Conservation (phyloP, 2,797 vertebrate species). For the Phrynocephalus vlangalii region DNA sequence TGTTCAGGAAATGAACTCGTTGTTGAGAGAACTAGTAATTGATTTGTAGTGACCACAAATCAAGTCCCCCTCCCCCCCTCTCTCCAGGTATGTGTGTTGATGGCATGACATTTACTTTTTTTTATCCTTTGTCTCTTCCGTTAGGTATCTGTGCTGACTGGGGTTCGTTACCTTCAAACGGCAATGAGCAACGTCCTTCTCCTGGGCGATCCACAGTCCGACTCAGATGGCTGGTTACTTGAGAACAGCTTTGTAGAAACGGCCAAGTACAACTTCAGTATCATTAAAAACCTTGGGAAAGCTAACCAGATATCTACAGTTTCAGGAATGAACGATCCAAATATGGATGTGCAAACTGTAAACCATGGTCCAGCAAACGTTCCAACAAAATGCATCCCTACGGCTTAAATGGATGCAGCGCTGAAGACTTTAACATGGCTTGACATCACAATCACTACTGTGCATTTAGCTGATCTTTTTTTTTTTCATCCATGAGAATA, state of each 20-base stretch:
- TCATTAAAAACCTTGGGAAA: constrained; percentile 91
- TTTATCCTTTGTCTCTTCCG: constrained; percentile 26
- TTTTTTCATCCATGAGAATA: background rate
- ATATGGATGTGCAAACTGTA: constrained; percentile 83
- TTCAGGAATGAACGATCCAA: constrained; percentile 83
- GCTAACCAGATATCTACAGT: constrained; percentile 85
- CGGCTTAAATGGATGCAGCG: constrained; percentile 51
- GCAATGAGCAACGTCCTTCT: constrained; percentile 88
- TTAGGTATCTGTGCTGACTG: constrained; percentile 89
- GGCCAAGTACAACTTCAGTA: constrained; percentile 86
- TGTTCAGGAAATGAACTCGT: too few species aligned
- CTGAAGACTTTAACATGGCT: constrained; percentile 18
- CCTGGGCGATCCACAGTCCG: constrained; percentile 84
- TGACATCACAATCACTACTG: background rate
- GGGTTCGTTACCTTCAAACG: constrained; percentile 93
- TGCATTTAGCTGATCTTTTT: constrained; percentile 10
- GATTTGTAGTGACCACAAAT: constrained; percentile 24
- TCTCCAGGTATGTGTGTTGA: too few species aligned
- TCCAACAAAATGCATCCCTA: constrained; percentile 76
- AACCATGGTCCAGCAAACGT: constrained; percentile 83
- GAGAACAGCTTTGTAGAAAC: constrained; percentile 90
- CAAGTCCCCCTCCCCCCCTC: too few species aligned
- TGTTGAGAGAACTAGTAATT: too few species aligned
- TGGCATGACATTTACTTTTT: too few species aligned
- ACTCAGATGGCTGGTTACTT: constrained; percentile 91